Evolutionary conservation across 2,113 vertebrate species (phyloP), one percentile per base, ranked within the genome.

Genomic region (Gobius niger): DNA sequence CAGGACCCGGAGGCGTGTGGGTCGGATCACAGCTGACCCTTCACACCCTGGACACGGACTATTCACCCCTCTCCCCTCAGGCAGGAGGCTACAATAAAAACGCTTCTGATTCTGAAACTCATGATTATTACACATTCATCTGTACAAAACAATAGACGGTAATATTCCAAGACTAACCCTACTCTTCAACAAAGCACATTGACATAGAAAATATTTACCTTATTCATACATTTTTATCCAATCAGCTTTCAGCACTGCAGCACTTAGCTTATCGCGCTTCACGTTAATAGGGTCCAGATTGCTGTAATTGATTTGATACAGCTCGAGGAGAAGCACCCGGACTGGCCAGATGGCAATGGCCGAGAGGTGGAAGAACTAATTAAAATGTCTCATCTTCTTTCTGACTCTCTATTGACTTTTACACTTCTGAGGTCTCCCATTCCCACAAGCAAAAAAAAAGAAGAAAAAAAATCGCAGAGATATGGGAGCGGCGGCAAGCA

Each of bases 321-420:
- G 84, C 46, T 87, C 2, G 82, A 87, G 77, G 83, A 85, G 82
- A 61, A 67, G 74, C 70, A 54, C 77, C 78, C 73, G 47, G 12
- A 73, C 71, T 72, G 74, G 84, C 80, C 84, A 86, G 83, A 88
- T 76, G 84, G 84, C 41, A 68, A 77, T 77, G 77, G 82, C 77
- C 42, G 57, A 75, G 82, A 87, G 82, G 79, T 80, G 84, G 84
- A 87, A 81, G 84, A 87, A 81, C 74, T 90, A 89, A 82, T 90
- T 90, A 90, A 85, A 90, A 82, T 62, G 76, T 51, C 52, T 89
- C 82, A 85, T 90, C 88, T 86, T 72, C 60, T 9, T 66, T 47
- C 69, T 82, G 82, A 82, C 62, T 69, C 63, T 56, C 69, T 61
- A 64, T 67, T 46, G 85, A 84, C 57, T 62, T 62, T 73, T 80